Conservation (phyloP, 2,888 invertebrate genomes). For the Drosophila borborema region DNA sequence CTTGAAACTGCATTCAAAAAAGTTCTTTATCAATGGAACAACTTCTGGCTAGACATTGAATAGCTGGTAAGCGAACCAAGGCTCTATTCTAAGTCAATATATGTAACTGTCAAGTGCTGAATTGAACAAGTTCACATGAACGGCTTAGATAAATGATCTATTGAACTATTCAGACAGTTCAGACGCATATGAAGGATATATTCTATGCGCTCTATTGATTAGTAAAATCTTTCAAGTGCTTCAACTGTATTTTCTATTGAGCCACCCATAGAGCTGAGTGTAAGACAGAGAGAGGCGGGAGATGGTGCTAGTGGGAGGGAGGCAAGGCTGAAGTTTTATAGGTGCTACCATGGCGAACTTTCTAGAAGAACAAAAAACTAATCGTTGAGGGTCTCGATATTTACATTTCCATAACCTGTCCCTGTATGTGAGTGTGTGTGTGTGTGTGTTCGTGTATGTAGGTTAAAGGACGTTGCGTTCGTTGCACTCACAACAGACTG, state of each 20-base stretch:
- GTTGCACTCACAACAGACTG: constrained; percentile 72
- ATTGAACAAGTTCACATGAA: background rate
- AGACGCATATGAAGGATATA: background rate
- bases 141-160: background rate
- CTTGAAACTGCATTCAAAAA: too few species aligned
- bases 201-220: constrained; percentile 2
- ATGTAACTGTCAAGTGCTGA: background rate
- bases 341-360: constrained; percentile 4
- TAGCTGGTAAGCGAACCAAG: background rate
- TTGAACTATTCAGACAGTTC: background rate
- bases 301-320: too few species aligned
- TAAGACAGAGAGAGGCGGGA: background rate
- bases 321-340: background rate
- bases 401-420: constrained; percentile 2
- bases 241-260: background rate
- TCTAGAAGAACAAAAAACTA: constrained; percentile 8
- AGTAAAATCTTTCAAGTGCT: background rate
- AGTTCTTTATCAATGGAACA: too few species aligned
- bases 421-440: background rate
- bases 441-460: constrained; percentile 55
- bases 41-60: too few species aligned
- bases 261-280: background rate
- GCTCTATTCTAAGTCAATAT: background rate
- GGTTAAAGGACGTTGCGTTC: constrained; percentile 77
- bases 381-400: constrained; percentile 5